These are phyloP conservation scores for Grammomys dolichurus DNA, from an alignment of 2,113 vertebrate species.

Conservation along the genomic window DNA sequence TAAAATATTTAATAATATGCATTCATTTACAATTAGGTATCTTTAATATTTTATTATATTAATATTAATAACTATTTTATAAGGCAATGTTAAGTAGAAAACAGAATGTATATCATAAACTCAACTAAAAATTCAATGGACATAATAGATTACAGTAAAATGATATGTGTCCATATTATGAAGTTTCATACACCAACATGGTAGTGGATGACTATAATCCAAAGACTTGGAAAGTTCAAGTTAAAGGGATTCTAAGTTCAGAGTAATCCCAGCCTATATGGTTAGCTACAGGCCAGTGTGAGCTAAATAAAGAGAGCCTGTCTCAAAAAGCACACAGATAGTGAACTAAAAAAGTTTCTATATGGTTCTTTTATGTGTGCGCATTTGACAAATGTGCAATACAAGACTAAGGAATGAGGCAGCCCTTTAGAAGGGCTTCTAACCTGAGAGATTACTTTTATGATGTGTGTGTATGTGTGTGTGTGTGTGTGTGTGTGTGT, in stretches of 20 bases:
- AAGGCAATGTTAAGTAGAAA: not conserved
- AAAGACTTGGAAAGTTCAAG: not conserved
- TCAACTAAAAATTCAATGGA: not conserved
- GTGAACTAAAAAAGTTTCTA: not conserved
- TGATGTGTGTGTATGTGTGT: not conserved
- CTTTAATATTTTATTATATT: not conserved
- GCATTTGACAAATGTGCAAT: not conserved
- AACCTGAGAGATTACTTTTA: not conserved
- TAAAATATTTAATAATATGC: not conserved
- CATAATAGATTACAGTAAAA: not conserved
- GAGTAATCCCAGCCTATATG: not conserved
- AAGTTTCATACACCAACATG: not conserved
- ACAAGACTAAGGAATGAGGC: slow-evolving; percentile 5
- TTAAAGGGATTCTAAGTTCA: no score
- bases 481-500: not conserved
- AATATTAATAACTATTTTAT: slow-evolving; percentile 22
- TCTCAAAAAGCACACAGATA: not conserved
- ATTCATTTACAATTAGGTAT: not conserved
- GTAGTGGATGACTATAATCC: not conserved
- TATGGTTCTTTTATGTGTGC: not conserved
- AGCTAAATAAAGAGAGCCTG: not conserved
- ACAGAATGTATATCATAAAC: not conserved
- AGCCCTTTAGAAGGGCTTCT: not conserved
- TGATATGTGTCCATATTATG: not conserved
- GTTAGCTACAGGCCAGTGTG: not conserved